Evolutionary conservation across 2,797 vertebrate genomes (phyloP).

Genomic region (Enteromius unitaeniatus): DNA sequence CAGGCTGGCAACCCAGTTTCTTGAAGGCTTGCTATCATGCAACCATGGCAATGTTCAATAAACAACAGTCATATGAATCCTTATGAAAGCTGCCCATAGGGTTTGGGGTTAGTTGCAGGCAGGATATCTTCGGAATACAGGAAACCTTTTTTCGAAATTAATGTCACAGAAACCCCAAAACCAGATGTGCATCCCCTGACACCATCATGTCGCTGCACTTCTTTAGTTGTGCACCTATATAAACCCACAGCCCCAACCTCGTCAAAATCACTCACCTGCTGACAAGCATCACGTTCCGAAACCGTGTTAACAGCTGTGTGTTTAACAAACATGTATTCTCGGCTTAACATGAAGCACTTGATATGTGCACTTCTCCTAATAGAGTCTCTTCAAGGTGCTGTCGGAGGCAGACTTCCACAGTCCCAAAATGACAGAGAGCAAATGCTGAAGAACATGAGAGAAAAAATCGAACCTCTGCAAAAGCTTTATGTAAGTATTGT

Average conservation of each 20-base stretch:
- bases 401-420: not conserved
- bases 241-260: conserved; percentile 46
- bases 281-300: not conserved
- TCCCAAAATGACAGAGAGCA: not conserved
- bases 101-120: conserved; percentile 33
- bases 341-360: not conserved
- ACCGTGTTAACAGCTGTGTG: not conserved
- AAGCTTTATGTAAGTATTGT: conserved; percentile 44
- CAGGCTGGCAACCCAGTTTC: not conserved
- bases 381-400: not conserved
- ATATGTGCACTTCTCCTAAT: not conserved
- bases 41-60: not conserved
- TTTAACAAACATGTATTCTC: not conserved
- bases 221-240: conserved; percentile 41
- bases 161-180: conserved; percentile 65
- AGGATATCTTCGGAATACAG: conserved; percentile 54
- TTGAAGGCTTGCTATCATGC: not conserved
- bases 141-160: conserved; percentile 53
- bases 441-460: not conserved
- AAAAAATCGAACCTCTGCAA: conserved; percentile 20
- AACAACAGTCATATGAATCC: not conserved
- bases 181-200: conserved; percentile 53
- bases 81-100: not conserved
- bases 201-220: conserved; percentile 31
- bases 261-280: not conserved